Conservation (phyloP, 2,113 vertebrate genomes). For the Sialia sialis region DNA sequence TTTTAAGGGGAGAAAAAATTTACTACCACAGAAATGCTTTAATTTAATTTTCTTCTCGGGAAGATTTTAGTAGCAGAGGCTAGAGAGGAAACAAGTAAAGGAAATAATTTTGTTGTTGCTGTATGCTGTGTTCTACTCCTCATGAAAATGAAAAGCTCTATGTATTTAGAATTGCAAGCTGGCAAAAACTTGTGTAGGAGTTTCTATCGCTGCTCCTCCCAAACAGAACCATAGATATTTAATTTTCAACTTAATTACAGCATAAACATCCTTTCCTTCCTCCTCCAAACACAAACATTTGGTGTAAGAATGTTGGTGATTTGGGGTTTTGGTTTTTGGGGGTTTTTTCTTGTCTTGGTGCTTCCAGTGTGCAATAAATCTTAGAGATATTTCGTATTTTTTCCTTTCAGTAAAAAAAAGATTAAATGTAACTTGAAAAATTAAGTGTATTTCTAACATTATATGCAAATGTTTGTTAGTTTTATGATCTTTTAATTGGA, state of each 20-base stretch:
- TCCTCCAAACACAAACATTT: not conserved
- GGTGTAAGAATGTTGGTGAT: not conserved
- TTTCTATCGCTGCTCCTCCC: not conserved
- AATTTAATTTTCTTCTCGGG: not conserved
- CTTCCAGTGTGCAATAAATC: not conserved
- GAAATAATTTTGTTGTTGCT: not conserved
- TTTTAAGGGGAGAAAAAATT: not conserved
- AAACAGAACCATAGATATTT: slow-evolving; percentile 14
- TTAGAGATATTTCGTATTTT: not conserved
- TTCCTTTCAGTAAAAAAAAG: not conserved
- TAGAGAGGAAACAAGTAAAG: not conserved
- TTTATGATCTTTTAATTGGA: not conserved
- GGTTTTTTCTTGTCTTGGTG: not conserved
- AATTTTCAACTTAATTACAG: slow-evolving; percentile 33
- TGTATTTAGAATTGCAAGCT: not conserved
- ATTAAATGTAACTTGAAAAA: not conserved
- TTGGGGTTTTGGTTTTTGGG: not conserved
- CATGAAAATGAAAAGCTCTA: not conserved
- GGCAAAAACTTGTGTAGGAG: slow-evolving; percentile 23
- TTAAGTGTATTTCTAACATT: not conserved
- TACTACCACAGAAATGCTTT: not conserved
- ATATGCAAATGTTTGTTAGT: not conserved
- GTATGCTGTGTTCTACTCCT: not conserved
- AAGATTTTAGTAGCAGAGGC: not conserved
- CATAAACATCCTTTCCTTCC: not conserved